Conservation (phyloP, 2,113 vertebrate genomes). For the Formicarius rufipectus region DNA sequence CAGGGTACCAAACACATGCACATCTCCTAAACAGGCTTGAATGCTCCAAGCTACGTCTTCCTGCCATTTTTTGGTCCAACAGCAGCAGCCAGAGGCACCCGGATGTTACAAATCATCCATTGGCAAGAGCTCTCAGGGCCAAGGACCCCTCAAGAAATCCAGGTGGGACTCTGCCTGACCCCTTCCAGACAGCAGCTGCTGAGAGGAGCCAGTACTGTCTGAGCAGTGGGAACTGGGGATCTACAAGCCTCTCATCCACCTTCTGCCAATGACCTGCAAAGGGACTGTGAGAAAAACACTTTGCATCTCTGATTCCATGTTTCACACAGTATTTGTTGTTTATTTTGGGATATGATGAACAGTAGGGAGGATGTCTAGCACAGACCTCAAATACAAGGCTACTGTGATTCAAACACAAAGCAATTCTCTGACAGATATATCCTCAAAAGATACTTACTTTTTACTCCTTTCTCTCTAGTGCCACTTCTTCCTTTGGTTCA, state of each 20-base stretch:
- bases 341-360: neutral
- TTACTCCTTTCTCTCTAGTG: neutral
- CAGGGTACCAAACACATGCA: neutral
- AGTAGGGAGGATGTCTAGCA: neutral
- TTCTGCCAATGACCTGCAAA: neutral
- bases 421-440: neutral
- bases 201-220: neutral
- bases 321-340: neutral
- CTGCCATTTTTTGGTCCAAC: neutral
- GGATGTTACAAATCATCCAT: neutral
- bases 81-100: neutral
- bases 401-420: neutral
- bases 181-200: neutral
- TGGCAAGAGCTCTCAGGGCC: neutral
- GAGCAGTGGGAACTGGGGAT: neutral
- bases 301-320: rapidly evolving
- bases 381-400: neutral
- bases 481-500: neutral
- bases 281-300: neutral
- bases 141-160: neutral
- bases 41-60: neutral
- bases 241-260: neutral
- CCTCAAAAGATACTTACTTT: neutral
- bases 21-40: neutral
- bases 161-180: neutral